Evolutionary conservation across 2,888 invertebrate species (phyloP), one percentile per base, ranked within the genome.

Genomic region (Callosobruchus maculatus): DNA sequence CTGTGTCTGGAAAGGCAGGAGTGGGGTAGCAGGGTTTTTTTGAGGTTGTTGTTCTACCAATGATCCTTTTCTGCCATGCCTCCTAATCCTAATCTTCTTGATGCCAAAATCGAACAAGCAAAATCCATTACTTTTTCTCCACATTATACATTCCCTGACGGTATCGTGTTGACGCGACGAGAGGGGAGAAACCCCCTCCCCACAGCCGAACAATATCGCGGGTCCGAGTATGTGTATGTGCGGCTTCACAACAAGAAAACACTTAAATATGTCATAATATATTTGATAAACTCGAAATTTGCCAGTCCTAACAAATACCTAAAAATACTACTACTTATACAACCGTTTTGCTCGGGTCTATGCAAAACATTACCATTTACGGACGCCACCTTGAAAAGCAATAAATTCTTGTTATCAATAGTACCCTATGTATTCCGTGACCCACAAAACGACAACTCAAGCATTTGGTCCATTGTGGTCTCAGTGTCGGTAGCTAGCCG

Each of bases 191-290:
- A n/a, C 0, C 67, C 4, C 68, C 31, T 70, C 78, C 84, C 82
- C 81, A 83, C 82, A 85, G 85, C 85, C 85, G 78, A 81, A 49
- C 49, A 85, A 85, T 81, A 82, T 77, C 81, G 82, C 82, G 83
- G 85, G 83, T 83, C 80, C 30, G 70, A 72, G 70, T 71, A 73
- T 77, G 77, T 66, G 77, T 80, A 81, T 84, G 83, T 83, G 83
- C 84, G 83, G 84, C 84, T 83, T 83, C 83, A 85, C 85, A 85
- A 86, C 86, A 86, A 86, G 83, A 82, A 86, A 86, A 86, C 85
- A 86, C 85, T 85, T 84, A 86, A 83, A 81, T 84, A 83, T 83
- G 81, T 80, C 82, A 81, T 81, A 82, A 82, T 81, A 81, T 80
- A 78, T 76, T 81, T 81, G 81, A 82, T 84, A 84, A 84, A 84